phyloP scores from a whole-genome alignment of 2,113 vertebrate genomes.

The Ophthalmolycus amberensis region DNA sequence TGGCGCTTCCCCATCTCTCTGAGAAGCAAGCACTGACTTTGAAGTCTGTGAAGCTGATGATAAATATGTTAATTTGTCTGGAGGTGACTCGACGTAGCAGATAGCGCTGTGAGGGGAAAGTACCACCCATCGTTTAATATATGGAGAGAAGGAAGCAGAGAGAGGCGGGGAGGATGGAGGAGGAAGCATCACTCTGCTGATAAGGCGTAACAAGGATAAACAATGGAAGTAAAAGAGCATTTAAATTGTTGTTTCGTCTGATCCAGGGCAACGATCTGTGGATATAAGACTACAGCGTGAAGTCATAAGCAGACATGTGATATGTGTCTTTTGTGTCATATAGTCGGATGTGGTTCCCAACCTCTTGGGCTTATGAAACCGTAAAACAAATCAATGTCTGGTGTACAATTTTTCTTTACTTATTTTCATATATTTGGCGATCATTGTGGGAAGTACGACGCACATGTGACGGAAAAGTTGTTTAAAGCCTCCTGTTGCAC shows the following conservation, averaged over 20 bases:
- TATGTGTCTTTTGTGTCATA: not conserved
- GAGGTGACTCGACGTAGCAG: slow-evolving; percentile 77
- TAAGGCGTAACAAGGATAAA: slow-evolving; percentile 68
- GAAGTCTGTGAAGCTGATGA: slow-evolving; percentile 81
- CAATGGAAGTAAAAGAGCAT: slow-evolving; percentile 57
- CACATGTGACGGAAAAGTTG: not conserved
- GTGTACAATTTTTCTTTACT: not conserved
- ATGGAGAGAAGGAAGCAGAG: slow-evolving; percentile 51
- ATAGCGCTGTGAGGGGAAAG: slow-evolving; percentile 75
- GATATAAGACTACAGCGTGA: slow-evolving; percentile 26
- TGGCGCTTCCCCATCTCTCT: slow-evolving; percentile 71
- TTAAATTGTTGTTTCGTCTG: slow-evolving; percentile 64
- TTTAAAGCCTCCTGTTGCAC: not conserved
- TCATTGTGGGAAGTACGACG: not conserved
- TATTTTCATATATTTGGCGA: not conserved
- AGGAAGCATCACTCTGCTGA: slow-evolving; percentile 45
- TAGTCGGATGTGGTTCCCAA: not conserved
- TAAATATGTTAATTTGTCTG: slow-evolving; percentile 83
- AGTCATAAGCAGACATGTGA: not conserved
- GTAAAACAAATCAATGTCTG: not conserved
- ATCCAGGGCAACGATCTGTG: slow-evolving; percentile 40
- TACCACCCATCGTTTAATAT: slow-evolving; percentile 78
- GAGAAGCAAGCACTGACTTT: slow-evolving; percentile 77
- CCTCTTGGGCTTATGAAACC: not conserved
- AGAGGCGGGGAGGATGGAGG: slow-evolving; percentile 28